A percentile compares a stretch with the other conserved stretches of the same genome.
These are phyloP conservation scores for Epiblema foenella DNA, from an alignment of 2,888 invertebrate species.

Conservation along the genomic window DNA sequence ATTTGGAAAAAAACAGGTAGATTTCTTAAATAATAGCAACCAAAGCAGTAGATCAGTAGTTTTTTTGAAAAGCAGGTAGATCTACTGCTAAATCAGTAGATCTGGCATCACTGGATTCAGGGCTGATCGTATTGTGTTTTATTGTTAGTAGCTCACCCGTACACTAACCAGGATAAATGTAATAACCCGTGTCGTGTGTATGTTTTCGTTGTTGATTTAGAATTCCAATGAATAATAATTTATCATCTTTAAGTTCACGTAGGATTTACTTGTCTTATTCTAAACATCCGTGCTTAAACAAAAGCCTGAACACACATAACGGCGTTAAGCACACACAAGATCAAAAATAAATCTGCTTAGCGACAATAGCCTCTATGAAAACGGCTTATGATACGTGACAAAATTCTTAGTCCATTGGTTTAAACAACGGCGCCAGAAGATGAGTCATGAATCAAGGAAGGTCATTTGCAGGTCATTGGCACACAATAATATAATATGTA, in stretches of 20 bases:
- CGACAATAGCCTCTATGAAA: not conserved
- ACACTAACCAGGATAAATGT: too few species aligned
- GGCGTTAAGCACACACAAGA: not conserved
- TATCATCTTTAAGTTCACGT: not conserved
- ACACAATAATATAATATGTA: not conserved
- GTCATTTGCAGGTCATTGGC: conserved; percentile 28
- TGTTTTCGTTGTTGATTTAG: too few species aligned
- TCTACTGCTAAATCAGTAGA: too few species aligned
- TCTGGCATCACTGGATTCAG: too few species aligned
- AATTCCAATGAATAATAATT: not conserved
- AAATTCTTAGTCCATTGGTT: not conserved
- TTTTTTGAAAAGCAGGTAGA: too few species aligned
- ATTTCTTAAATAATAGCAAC: too few species aligned
- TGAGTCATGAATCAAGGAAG: conserved; percentile 28
- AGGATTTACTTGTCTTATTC: not conserved
- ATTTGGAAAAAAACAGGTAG: too few species aligned
- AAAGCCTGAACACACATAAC: not conserved
- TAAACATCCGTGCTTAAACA: not conserved
- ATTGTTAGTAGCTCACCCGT: too few species aligned
- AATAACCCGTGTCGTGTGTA: too few species aligned
- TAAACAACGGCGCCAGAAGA: conserved; percentile 9
- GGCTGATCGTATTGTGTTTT: too few species aligned
- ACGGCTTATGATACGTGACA: not conserved
- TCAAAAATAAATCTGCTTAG: not conserved
- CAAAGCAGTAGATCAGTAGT: too few species aligned